Percentiles rank a stretch among this genome's conserved stretches.
Evolutionary conservation across 2,888 invertebrate species (phyloP).

Genomic region (Chaetogeoica ovagalla): DNA sequence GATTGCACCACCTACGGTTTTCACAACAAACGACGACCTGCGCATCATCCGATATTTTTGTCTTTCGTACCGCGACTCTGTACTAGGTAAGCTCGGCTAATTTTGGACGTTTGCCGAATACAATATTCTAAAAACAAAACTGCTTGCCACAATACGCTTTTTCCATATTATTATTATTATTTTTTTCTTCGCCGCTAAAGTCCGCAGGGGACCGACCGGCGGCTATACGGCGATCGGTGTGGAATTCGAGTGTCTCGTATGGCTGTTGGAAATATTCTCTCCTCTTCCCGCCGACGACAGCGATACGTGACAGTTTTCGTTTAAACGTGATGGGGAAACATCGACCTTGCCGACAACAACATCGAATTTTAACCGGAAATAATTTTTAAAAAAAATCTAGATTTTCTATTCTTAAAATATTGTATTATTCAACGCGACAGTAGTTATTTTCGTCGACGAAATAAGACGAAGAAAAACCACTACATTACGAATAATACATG

Average conservation of each 20-base stretch:
- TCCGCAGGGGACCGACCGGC: background rate
- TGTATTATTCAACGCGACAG: background rate
- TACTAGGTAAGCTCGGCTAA: conserved; percentile 6
- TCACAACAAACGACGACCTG: background rate
- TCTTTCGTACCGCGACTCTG: conserved; percentile 1
- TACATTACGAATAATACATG: no score
- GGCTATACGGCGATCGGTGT: background rate
- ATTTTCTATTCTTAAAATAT: background rate
- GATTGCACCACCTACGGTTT: background rate
- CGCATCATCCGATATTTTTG: conserved; percentile 34
- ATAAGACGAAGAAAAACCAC: no score
- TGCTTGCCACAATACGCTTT: background rate
- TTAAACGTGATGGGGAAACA: background rate
- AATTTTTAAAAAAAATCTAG: background rate
- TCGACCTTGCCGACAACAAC: conserved; percentile 17
- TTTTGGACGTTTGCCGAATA: conserved; percentile 39
- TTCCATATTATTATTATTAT: conserved; percentile 2
- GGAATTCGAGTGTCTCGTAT: conserved; percentile 1
- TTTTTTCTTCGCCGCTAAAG: background rate
- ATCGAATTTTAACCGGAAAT: conserved; percentile 25
- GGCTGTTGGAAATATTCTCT: conserved; percentile 7
- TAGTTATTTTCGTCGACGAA: background rate
- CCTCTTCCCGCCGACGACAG: background rate
- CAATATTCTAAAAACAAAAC: conserved; percentile 37
- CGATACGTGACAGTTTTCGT: conserved; percentile 27